These are phyloP conservation scores for Miichthys miiuy DNA, from an alignment of 2,797 vertebrate species.

Conservation along the genomic window DNA sequence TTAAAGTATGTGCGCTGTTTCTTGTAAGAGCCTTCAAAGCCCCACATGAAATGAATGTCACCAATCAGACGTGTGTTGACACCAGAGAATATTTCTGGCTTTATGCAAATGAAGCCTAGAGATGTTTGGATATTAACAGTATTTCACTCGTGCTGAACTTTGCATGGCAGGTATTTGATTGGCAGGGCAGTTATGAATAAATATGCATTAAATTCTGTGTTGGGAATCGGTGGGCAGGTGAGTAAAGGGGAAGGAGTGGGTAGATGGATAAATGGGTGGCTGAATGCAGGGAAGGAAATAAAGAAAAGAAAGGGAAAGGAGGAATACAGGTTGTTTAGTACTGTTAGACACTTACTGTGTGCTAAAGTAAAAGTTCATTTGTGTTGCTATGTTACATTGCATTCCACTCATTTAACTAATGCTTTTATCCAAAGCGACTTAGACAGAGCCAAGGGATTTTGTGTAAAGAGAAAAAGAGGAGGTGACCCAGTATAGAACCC, in stretches of 20 bases:
- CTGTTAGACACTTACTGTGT: neutral
- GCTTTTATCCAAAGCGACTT: neutral
- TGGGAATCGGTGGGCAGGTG: conserved; percentile 48
- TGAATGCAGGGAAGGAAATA: conserved; percentile 14
- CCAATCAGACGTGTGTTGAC: conserved; percentile 63
- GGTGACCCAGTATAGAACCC: neutral
- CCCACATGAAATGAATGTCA: conserved; percentile 58
- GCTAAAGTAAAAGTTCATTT: neutral
- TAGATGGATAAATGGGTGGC: conserved; percentile 19
- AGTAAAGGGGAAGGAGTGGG: conserved; percentile 28
- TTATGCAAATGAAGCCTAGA: conserved; percentile 63
- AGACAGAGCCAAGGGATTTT: neutral
- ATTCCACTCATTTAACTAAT: neutral
- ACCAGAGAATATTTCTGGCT: conserved; percentile 66
- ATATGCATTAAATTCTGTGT: conserved; percentile 68
- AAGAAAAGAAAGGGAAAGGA: neutral
- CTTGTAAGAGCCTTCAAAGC: conserved; percentile 37
- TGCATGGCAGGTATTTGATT: conserved; percentile 71
- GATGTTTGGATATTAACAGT: conserved; percentile 66
- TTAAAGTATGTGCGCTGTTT: conserved; percentile 28
- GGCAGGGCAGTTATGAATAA: conserved; percentile 76
- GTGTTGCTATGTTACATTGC: neutral
- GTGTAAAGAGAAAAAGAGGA: neutral
- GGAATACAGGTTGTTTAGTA: neutral
- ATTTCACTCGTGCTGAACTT: conserved; percentile 73